Percentiles rank a stretch among this genome's conserved stretches.
Conservation (phyloP, 2,888 invertebrate species). For the Callyntrura guangdongensis region DNA sequence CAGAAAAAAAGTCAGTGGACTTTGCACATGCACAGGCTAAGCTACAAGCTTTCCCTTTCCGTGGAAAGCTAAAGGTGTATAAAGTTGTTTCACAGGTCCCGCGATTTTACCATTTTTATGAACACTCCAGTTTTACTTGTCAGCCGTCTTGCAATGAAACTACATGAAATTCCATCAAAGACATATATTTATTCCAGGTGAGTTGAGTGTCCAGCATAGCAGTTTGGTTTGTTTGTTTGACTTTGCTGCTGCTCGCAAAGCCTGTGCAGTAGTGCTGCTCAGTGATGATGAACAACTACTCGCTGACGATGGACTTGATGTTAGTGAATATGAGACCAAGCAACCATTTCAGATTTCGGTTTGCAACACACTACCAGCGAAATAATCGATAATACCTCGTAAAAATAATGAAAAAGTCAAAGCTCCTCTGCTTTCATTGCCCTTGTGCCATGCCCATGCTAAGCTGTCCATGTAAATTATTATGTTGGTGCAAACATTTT, state of each 20-base stretch:
- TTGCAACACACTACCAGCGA: not conserved
- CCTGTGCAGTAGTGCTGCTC: not conserved
- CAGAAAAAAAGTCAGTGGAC: no score
- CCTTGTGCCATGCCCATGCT: not conserved
- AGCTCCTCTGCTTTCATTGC: constrained; percentile 29
- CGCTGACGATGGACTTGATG: constrained; percentile 7
- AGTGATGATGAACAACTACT: not conserved
- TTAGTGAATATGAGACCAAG: constrained; percentile 64
- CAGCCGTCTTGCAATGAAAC: constrained; percentile 61
- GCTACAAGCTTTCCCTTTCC: no score
- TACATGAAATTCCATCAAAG: constrained; percentile 72
- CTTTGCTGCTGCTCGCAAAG: not conserved
- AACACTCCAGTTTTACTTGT: not conserved
- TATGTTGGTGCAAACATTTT: not conserved
- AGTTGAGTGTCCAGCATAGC: not conserved
- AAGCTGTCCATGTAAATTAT: not conserved
- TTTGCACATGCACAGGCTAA: no score
- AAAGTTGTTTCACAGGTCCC: not conserved
- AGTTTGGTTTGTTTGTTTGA: not conserved
- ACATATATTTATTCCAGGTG: not conserved
- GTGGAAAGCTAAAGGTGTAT: not conserved
- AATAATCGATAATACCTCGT: constrained; percentile 47
- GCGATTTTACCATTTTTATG: constrained; percentile 11
- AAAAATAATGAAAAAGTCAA: constrained; percentile 41
- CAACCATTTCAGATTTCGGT: constrained; percentile 54